Evolutionary conservation across 30 jellyfish, hydroid and myxozoan species (phyloP).

Genomic region (Aurelia sp.): DNA sequence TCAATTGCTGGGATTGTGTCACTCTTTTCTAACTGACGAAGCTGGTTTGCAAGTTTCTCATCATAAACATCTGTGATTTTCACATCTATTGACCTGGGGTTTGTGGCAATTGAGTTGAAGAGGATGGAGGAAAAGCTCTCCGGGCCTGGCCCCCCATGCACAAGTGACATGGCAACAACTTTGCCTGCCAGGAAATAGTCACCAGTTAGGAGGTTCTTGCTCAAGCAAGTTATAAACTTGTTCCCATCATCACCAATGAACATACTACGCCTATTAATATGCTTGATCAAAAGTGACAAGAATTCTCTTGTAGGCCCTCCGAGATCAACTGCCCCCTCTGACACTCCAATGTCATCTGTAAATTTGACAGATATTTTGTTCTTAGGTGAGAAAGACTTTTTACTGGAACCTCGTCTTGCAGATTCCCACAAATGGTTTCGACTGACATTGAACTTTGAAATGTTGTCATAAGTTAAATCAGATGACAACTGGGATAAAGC

Average conservation of each 20-base stretch:
- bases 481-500: slow-evolving; percentile 11
- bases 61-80: not conserved
- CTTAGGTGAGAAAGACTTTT: slow-evolving; percentile 15
- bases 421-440: slow-evolving; percentile 45
- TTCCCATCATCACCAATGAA: too few species aligned
- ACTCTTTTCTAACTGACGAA: not conserved
- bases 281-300: not conserved
- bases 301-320: slow-evolving; percentile 37
- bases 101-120: not conserved
- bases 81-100: slow-evolving; percentile 6
- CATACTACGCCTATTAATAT: too few species aligned
- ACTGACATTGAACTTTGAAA: slow-evolving; percentile 26
- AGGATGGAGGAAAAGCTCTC: not conserved
- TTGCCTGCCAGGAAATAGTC: not conserved
- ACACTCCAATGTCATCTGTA: slow-evolving; percentile 26
- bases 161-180: not conserved
- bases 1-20: not conserved
- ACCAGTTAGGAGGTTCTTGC: too few species aligned
- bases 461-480: not conserved
- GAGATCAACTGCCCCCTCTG: slow-evolving; percentile 7
- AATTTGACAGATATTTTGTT: slow-evolving; percentile 12
- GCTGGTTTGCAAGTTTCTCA: not conserved
- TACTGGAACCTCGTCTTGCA: slow-evolving; percentile 33
- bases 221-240: too few species aligned
- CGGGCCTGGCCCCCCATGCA: slow-evolving; percentile 6